Evolutionary conservation across 2,888 invertebrate species (phyloP), one percentile per base, ranked within the genome.

Genomic region (Gandaritis pyraliata): DNA sequence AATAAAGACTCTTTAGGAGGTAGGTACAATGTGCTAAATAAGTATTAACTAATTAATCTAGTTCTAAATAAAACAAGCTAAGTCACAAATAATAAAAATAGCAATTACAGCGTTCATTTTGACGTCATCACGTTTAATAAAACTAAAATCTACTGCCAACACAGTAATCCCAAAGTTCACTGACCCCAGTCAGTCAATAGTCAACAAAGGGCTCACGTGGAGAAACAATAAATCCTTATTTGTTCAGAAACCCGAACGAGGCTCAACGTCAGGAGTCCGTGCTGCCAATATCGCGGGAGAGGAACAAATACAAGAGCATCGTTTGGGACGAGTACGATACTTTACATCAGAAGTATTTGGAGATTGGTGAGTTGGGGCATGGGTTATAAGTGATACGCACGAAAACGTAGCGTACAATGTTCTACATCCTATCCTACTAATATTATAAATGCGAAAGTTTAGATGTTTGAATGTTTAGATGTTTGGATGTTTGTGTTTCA

Each of bases 271-370:
- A 95, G 80, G 97, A 97, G 76, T 94, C 95, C 0, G 94, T 95
- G 15, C 88, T 97, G 66, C 96, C 96, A 6, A 95, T 96, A 72
- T 97, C 96, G 48, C 95, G 96, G 77, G 97, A 97, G 82, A 93
- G 96, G 62, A 97, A 96, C 87, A 94, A 96, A 72, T 97, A 96
- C 86, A 95, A 96, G 65, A 96, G 95, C 76, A 95, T 97, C 73
- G 94, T 95, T 2, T 98, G 98, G 98, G 98, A 98, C 70, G 96
- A 96, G 81, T 98, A 98, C 87, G 97, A 98, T 83, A 96, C 96
- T 0, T 94, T 97, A 45, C 97, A 97, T 90, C 98, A 98, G 83
- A 97, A 98, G 82, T 98, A 98, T 88, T 93, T 98, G 78, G 97
- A 97, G 93, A 97, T 98, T 71, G 97, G 98, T 98, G 93, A 95